phyloP scores from a whole-genome alignment of 1,140 invertebrate species.

The Apis mellifera region Amel_HAv3.1 CM009934.2:10809501-10810000 shows the following conservation, averaged over 20 bases:
- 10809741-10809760: conserved; percentile 65
- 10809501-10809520: neutral
- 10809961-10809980: neutral
- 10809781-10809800: neutral
- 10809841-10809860: conserved; percentile 72
- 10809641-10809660: neutral
- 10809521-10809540: neutral
- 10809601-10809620: conserved; percentile 73
- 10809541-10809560: conserved; percentile 62
- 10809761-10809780: conserved; percentile 66
- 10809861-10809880: conserved; percentile 51
- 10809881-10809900: conserved; percentile 41
- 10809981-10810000: neutral
- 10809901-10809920: conserved; percentile 34
- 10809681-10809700: conserved; percentile 42
- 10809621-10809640: conserved; percentile 32
- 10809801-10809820: neutral
- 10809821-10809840: conserved; percentile 46
- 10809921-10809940: neutral
- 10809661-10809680: neutral
- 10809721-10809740: neutral
- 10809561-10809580: conserved; percentile 80
- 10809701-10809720: conserved; percentile 55
- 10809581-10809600: conserved; percentile 78
- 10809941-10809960: neutral